Conservation (phyloP, 2,888 invertebrate species). For the Pandemis cinnamomeana region DNA sequence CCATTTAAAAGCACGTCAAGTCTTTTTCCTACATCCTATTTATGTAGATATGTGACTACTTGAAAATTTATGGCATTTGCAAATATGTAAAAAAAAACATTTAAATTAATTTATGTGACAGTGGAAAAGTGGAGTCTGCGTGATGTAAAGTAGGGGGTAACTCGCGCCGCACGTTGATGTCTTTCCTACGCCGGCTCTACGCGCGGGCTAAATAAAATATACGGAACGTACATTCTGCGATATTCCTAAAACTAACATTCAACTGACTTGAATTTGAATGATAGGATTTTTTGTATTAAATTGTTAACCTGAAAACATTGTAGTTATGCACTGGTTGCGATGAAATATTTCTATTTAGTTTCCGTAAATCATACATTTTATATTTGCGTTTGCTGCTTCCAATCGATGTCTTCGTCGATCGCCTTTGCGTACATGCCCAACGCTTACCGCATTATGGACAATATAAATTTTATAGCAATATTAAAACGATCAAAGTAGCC, state of each 20-base stretch:
- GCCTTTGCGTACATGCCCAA: no score
- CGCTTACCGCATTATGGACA: no score
- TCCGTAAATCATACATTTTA: no score
- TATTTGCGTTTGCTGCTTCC: no score
- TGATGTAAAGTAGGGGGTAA: background rate
- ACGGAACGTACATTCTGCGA: background rate
- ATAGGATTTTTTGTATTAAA: background rate
- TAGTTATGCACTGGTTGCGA: background rate
- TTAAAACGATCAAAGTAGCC: no score
- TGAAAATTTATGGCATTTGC: background rate
- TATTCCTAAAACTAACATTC: background rate
- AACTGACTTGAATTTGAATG: background rate
- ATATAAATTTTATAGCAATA: no score
- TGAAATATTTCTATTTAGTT: background rate
- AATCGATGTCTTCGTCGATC: no score
- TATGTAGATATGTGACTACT: background rate
- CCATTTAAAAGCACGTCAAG: no score
- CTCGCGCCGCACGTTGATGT: conserved; percentile 64
- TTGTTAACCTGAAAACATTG: background rate
- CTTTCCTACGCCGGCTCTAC: conserved; percentile 52
- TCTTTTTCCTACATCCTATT: no score
- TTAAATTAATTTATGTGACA: background rate
- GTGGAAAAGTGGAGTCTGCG: background rate
- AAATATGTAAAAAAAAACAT: background rate
- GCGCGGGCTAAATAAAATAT: background rate